Evolutionary conservation across 2,888 invertebrate species (phyloP).

Genomic region (Pseudococcus longispinus): DNA sequence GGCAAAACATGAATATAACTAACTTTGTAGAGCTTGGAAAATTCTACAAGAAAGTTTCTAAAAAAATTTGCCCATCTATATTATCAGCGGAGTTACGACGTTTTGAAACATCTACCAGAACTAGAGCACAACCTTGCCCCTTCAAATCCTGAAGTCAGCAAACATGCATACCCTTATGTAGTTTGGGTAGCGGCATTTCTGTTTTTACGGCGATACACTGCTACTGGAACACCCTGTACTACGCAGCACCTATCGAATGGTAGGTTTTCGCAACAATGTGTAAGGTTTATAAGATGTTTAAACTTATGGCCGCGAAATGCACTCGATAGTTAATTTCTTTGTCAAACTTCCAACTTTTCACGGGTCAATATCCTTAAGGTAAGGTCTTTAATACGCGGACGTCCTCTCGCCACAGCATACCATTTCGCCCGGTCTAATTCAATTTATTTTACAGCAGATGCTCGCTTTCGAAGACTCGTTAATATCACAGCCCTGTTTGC

Average conservation of each 20-base stretch:
- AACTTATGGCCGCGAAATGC: constrained; percentile 18
- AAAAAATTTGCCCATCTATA: no score
- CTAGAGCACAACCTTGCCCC: no score
- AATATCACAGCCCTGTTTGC: neutral
- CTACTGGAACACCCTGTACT: no score
- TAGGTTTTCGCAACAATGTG: neutral
- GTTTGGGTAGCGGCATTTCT: no score
- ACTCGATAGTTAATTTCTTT: constrained; percentile 31
- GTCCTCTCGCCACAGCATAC: neutral
- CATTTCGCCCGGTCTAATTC: neutral
- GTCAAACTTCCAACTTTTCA: constrained; percentile 24
- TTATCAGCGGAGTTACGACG: no score
- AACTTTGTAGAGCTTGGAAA: no score
- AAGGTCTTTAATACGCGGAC: constrained; percentile 1
- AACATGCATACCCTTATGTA: no score
- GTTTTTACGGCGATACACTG: no score
- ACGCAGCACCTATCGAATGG: neutral
- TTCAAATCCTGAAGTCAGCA: no score
- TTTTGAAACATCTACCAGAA: no score
- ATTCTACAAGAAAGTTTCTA: no score
- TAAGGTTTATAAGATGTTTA: neutral
- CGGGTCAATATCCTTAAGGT: constrained; percentile 18
- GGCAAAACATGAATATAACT: no score
- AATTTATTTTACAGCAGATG: neutral
- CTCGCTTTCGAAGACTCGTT: constrained; percentile 8